Percentiles rank a stretch among this genome's conserved stretches.
phyloP scores from a whole-genome alignment of 2,113 vertebrate genomes.

The Elephas maximus region DNA sequence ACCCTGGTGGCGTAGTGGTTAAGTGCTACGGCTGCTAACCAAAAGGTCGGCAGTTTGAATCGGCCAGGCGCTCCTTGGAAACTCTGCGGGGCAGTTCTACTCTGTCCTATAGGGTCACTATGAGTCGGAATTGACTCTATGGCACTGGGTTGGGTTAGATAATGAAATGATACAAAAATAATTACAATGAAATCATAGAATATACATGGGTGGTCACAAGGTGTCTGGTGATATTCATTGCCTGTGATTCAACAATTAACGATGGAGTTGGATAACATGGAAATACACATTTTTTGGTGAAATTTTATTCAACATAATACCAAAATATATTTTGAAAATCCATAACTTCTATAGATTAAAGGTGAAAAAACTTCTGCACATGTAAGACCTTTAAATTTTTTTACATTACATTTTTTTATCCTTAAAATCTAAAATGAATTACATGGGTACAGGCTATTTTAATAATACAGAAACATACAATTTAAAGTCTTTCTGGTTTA shows the following conservation, averaged over 20 bases:
- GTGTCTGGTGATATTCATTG: background rate
- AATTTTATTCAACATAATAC: conserved; percentile 43
- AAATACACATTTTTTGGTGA: background rate
- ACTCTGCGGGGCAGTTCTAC: too few relatives aligned
- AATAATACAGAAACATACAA: conserved; percentile 14
- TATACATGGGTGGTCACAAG: background rate
- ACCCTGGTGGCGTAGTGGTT: too few relatives aligned
- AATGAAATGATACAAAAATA: conserved; percentile 21
- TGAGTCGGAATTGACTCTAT: too few relatives aligned
- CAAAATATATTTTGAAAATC: conserved; percentile 18
- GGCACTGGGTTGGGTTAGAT: too few relatives aligned
- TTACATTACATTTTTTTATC: conserved; percentile 32
- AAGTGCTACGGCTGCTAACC: too few relatives aligned
- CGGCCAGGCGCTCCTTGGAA: too few relatives aligned
- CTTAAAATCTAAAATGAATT: conserved; percentile 61
- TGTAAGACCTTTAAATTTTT: background rate
- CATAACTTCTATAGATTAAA: background rate
- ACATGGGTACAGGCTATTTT: background rate
- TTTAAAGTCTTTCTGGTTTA: conserved; percentile 52
- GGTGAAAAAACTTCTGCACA: background rate
- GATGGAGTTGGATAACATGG: background rate
- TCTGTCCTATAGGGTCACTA: too few relatives aligned
- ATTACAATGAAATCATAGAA: background rate
- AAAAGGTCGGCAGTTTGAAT: too few relatives aligned
- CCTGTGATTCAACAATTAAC: conserved; percentile 28